Evolutionary conservation across 2,888 invertebrate genomes (phyloP), one percentile per base, ranked within the genome.

Genomic region (Pollenia labialis): DNA sequence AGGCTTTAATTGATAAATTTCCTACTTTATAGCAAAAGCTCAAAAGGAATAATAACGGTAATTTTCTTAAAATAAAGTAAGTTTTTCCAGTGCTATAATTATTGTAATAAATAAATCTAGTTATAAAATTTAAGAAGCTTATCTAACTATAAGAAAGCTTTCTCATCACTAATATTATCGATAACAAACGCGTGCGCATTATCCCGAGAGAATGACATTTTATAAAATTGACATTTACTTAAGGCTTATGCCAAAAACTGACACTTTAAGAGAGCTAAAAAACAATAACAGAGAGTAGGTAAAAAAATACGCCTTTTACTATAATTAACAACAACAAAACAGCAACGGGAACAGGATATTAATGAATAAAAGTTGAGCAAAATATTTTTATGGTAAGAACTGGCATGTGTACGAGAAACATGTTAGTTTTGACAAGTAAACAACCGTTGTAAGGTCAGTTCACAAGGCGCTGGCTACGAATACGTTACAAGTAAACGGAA

Each of bases 381-480:
- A 9, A 11, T 46, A 56, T 60, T 48, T 69, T 79, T 62, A 68
- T 79, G 50, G 77, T 72, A 72, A 77, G 62, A 42, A 18, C 23
- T 60, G 50, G 16, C 64, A 48, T 69, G 58, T 62, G 52, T 72
- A 48, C 46, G 48, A 72, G 52, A 58, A 77, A 54, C 66, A 74
- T 80, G 60, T 75, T 80, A 79, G 60, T 74, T 80, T 82, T 79
- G 85, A 82, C 80, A 83, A 80, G 81, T 85, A 80, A 58, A 50
- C 80, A 86, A 71, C 14, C 62, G 46, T 68, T 60, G 66, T 86
- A 81, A 88, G 85, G 89, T 91, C 90, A 91, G 91, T 91, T 90
- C 89, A 90, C 89, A 88, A 91, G 90, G 90, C 91, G 90, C 90
- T 90, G 89, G 89, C 90, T 89, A 87, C 89, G 89, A 88, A 87